Evolutionary conservation across 2,113 vertebrate species (phyloP).

Genomic region (Mesoclemmys tuberculata): DNA sequence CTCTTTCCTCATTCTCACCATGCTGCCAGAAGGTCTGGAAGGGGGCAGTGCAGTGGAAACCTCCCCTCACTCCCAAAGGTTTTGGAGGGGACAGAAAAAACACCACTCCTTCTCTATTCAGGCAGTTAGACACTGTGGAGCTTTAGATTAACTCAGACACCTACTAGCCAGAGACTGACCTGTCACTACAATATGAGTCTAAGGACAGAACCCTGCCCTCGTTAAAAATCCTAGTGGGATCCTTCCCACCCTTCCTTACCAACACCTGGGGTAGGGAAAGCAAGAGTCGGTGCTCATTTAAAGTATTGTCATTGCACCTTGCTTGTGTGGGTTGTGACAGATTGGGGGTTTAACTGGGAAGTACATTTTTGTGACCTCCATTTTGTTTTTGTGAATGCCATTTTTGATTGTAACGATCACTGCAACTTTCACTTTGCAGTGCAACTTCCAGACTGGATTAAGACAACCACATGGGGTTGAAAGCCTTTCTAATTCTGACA

Average conservation of each 20-base stretch:
- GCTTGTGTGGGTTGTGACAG: background rate
- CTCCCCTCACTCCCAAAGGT: no score
- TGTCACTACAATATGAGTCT: background rate
- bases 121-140: no score
- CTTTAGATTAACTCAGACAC: no score
- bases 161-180: no score
- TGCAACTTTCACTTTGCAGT: background rate
- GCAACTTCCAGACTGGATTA: background rate
- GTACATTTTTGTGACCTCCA: background rate
- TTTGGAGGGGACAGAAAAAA: no score
- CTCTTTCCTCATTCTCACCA: no score
- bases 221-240: background rate
- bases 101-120: no score
- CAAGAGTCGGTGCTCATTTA: background rate
- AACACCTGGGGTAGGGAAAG: background rate
- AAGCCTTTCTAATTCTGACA: background rate
- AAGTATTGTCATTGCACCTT: background rate
- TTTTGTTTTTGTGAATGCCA: background rate
- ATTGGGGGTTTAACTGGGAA: no score
- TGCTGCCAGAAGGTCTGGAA: no score
- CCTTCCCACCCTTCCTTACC: background rate
- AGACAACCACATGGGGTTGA: background rate
- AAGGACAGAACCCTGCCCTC: background rate
- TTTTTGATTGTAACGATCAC: background rate
- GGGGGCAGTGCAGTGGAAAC: no score